Base-by-base conservation (phyloP, 2,888 invertebrate species). In the Tridacna crocea region DNA sequence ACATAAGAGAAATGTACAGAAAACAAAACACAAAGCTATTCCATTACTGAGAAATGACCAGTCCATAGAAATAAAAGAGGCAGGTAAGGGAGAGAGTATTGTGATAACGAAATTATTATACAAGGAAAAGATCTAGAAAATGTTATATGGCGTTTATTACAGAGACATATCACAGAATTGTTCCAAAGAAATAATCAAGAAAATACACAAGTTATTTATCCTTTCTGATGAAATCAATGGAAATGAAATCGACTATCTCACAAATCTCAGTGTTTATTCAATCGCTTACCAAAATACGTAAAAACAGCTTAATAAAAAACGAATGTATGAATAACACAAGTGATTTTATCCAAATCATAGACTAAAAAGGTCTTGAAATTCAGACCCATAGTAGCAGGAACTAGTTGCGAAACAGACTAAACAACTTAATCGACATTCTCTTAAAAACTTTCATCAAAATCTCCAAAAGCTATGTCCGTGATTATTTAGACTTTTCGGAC, bases 341-440 rank as follows among this genome's bases (percentile, higher is more conserved):
- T 19, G 58, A 58, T 17, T 77, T 61, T 26, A 66, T 77, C 15
- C 17, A 72, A 58, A 46, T 80, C 24, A 46, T 27, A 8, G n/a
- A 77, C 47, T 74, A 77, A 6, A n/a, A n/a, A 12, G 81, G 79
- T n/a, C 68, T 65, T 80, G 51, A 84, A 82, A 72, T 47, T 82
- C 1, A 68, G 82, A 77, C 79, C 84, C 8, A 79, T 84, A 12
- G 65, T 81, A 12, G 77, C 82, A 36, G 84, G 82, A 10, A 77
- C 82, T 6, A 13, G 47, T 11, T 80, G 79, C 60, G 63, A 55
- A 24, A 81, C 84, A 68, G 84, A 74, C 24, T 81, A 15, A 79
- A 75, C 26, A 70, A 84, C 24, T 55, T 77, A 27, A 68, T 79
- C 15, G 79, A 83, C 60, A 74, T 83, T 47, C 24, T 81, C 8